Conservation (phyloP, 2,888 invertebrate species). For the Tubulanus polymorphus region DNA sequence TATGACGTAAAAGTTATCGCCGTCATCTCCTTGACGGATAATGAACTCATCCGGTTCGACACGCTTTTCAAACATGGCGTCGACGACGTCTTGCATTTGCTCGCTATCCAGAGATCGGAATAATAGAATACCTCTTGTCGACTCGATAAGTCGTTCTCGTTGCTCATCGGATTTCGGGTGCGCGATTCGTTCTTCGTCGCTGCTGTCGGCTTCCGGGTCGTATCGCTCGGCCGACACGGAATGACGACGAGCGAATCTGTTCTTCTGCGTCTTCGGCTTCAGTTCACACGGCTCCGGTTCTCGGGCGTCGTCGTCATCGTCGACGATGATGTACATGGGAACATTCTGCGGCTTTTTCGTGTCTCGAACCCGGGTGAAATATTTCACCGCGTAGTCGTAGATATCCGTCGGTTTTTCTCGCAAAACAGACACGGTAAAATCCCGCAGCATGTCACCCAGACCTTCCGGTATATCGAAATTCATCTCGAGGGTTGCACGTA, state of each 20-base stretch:
- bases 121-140: constrained; percentile 46
- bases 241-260: constrained; percentile 47
- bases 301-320: constrained; percentile 46
- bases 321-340: constrained; percentile 52
- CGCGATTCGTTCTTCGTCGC: constrained; percentile 39
- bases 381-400: constrained; percentile 50
- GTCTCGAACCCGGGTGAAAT: constrained; percentile 46
- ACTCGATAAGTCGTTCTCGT: constrained; percentile 42
- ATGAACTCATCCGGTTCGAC: constrained; percentile 48
- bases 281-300: constrained; percentile 47
- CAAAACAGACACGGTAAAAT: constrained; percentile 52
- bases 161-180: constrained; percentile 52
- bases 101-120: constrained; percentile 49
- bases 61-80: constrained; percentile 52
- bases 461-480: constrained; percentile 52
- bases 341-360: constrained; percentile 39
- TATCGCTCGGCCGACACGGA: constrained; percentile 52
- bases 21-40: constrained; percentile 52
- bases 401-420: constrained; percentile 46
- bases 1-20: constrained; percentile 54
- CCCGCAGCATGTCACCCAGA: constrained; percentile 48
- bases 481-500: too few species aligned
- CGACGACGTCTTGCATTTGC: constrained; percentile 51
- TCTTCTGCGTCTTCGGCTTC: constrained; percentile 40
- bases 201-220: constrained; percentile 47